A percentile compares a stretch with the other conserved stretches of the same genome.
Conservation (phyloP, 2,113 vertebrate genomes). For the Coreoperca whiteheadi region DNA sequence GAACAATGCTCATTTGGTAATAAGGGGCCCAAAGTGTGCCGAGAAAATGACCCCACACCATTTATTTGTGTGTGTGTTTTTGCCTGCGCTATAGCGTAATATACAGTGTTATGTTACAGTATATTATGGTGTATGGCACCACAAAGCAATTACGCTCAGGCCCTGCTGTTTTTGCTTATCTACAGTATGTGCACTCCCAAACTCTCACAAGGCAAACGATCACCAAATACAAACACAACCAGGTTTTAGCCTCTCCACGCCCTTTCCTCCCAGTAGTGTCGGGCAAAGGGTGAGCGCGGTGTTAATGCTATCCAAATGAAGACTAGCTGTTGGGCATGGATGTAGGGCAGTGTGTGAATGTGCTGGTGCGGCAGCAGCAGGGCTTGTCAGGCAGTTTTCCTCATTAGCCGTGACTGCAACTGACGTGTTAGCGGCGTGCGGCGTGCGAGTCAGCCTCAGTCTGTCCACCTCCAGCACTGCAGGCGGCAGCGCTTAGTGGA, state of each 20-base stretch:
- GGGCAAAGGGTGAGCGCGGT: slow-evolving; percentile 15
- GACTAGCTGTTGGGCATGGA: slow-evolving; percentile 44
- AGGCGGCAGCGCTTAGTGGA: slow-evolving; percentile 7
- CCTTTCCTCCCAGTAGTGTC: slow-evolving; percentile 4
- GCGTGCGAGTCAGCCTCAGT: slow-evolving; percentile 12
- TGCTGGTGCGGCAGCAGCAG: slow-evolving; percentile 3
- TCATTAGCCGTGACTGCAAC: slow-evolving; percentile 65
- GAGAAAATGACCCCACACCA: too few species aligned
- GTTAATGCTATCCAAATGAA: slow-evolving; percentile 38
- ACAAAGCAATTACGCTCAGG: too few species aligned
- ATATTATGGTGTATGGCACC: too few species aligned
- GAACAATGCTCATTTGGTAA: too few species aligned
- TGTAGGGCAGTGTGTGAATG: slow-evolving; percentile 34
- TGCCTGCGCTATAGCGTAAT: too few species aligned
- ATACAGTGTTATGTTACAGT: too few species aligned
- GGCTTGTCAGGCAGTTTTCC: slow-evolving; percentile 47
- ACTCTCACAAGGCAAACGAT: not conserved
- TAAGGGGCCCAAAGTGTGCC: too few species aligned
- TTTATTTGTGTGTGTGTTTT: too few species aligned
- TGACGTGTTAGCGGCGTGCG: not conserved
- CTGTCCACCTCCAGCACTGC: slow-evolving; percentile 27
- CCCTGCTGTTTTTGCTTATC: not conserved
- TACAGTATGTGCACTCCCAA: not conserved
- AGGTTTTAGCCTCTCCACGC: slow-evolving; percentile 27
- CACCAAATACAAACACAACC: slow-evolving; percentile 21